Conservation (phyloP, 2,797 vertebrate genomes). For the Megaceryle alcyon region DNA sequence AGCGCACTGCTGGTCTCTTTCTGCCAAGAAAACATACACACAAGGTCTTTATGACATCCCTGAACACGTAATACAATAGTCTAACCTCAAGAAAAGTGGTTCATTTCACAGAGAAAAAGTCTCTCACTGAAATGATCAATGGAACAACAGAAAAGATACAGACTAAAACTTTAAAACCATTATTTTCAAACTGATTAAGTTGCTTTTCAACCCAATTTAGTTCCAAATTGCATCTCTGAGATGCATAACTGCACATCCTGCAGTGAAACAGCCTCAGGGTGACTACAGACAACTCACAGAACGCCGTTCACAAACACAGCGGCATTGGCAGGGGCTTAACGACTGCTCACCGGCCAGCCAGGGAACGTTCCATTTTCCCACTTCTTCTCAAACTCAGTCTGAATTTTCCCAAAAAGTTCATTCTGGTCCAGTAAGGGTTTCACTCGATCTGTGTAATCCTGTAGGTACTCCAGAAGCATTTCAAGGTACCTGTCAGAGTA, state of each 20-base stretch:
- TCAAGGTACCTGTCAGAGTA: conserved; percentile 88
- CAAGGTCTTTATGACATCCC: neutral
- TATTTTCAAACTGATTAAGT: rapidly evolving
- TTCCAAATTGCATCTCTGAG: neutral
- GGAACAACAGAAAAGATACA: neutral
- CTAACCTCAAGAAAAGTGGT: neutral
- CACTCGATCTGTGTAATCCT: conserved; percentile 96
- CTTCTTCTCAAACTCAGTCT: conserved; percentile 95
- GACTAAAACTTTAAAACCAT: neutral
- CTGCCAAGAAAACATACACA: conserved; percentile 68
- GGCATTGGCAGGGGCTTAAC: neutral
- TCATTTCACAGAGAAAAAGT: neutral
- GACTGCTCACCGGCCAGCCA: conserved; percentile 91
- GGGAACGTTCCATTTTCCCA: conserved; percentile 96
- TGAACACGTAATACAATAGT: neutral
- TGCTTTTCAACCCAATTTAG: neutral
- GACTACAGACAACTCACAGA: neutral
- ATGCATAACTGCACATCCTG: neutral
- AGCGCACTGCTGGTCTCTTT: conserved; percentile 98
- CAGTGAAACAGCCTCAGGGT: too few relatives aligned
- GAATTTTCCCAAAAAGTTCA: conserved; percentile 95
- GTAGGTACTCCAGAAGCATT: conserved; percentile 96
- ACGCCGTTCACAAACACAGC: neutral
- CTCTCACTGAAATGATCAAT: neutral
- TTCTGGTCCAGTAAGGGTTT: conserved; percentile 97